A percentile compares a stretch with the other conserved stretches of the same genome.
Conservation (phyloP, 2,113 vertebrate species). For the Spea multiplicata region DNA sequence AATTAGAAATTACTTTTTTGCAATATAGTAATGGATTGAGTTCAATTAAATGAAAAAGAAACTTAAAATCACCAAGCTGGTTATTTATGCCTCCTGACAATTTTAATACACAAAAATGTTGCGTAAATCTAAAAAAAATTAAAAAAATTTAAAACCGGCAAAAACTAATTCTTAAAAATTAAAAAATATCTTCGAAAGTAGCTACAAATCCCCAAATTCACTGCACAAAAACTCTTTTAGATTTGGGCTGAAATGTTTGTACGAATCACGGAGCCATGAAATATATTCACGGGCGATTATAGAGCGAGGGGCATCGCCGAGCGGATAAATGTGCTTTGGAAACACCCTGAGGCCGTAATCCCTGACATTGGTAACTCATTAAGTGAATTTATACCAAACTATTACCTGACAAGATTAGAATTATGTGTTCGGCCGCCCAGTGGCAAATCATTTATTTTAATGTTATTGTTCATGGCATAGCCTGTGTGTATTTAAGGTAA, state of each 20-base stretch:
- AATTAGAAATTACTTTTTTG: no score
- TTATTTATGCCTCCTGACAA: no score
- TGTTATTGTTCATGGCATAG: not conserved
- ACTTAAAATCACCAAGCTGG: no score
- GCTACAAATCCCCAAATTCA: no score
- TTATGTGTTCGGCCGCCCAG: not conserved
- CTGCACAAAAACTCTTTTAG: not conserved
- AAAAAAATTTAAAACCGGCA: no score
- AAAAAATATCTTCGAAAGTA: no score
- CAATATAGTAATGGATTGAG: no score
- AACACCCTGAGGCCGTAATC: slow-evolving; percentile 21
- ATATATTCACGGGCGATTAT: slow-evolving; percentile 13
- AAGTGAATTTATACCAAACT: not conserved
- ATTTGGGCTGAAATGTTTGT: slow-evolving; percentile 19
- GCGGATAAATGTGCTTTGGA: not conserved
- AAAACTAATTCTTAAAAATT: no score
- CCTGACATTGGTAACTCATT: not conserved
- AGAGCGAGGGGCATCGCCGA: not conserved
- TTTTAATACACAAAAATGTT: no score
- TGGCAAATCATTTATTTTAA: not conserved
- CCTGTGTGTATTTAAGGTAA: no score
- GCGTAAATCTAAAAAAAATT: no score
- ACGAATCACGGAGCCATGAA: slow-evolving; percentile 24
- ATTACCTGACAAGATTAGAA: not conserved
- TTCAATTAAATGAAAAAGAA: no score